Evolutionary conservation across 2,797 vertebrate species (phyloP).

Genomic region (Okamejei kenojei): DNA sequence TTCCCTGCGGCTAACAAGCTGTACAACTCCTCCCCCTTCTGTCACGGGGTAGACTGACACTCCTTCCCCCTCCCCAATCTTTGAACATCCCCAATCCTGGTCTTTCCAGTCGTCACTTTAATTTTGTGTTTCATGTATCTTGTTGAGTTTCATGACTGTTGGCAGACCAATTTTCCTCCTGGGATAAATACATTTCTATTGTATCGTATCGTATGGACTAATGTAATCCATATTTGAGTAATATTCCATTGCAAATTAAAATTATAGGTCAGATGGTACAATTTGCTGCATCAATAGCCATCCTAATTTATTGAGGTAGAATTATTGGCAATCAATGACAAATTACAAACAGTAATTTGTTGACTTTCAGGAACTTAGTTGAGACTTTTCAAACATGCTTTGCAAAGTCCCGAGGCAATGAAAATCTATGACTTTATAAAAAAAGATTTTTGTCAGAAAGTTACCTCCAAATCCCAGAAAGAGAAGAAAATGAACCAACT

Average conservation of each 20-base stretch:
- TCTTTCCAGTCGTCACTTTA: too few species aligned
- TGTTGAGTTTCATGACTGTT: too few species aligned
- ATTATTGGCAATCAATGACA: not conserved
- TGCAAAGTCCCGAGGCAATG: not conserved
- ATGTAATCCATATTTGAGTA: not conserved
- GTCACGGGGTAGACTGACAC: too few species aligned
- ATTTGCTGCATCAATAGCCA: not conserved
- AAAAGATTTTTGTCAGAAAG: not conserved
- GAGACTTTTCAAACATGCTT: not conserved
- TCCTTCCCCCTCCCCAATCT: too few species aligned
- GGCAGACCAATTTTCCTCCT: too few species aligned
- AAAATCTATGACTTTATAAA: not conserved
- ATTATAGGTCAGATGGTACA: not conserved
- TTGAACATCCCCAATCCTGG: too few species aligned
- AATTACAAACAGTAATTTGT: not conserved
- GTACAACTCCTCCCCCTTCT: too few species aligned
- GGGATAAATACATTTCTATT: too few species aligned
- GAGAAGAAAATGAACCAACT: not conserved
- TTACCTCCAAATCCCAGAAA: not conserved
- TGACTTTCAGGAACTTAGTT: not conserved
- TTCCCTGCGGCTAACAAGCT: too few species aligned
- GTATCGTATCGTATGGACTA: too few species aligned
- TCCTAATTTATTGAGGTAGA: not conserved
- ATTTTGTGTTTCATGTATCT: too few species aligned
- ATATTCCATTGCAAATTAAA: not conserved